Base-by-base conservation (phyloP, 2,888 invertebrate genomes). In the Orgyia antiqua region DNA sequence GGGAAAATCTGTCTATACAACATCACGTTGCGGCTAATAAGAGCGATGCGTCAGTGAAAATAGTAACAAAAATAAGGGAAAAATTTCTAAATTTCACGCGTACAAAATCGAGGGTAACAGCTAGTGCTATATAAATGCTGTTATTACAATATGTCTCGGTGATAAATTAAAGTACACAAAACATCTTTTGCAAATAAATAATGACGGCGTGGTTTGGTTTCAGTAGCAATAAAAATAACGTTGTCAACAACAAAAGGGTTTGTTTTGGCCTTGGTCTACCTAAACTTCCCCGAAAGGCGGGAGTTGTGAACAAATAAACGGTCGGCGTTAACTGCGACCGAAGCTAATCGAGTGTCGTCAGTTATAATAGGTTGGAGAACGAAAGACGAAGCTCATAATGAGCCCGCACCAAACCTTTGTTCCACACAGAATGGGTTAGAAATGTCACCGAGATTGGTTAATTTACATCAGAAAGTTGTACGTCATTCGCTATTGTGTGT, bases 201-300 rank as follows among this genome's bases (percentile, higher is more conserved):
- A 62, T 64, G 56, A 63, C 42, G 39, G 36, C 42, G 54, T 41
- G 51, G 51, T 53, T 65, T 60, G 58, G 67, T 66, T 67, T 69
- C 69, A 61, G 78, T 77, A 72, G 77, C 75, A 70, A 77, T 78
- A 79, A 76, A 82, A 70, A 49, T 66, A 59, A 58, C 57, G 60
- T 61, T 59, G 61, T 59, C 50, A 48, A 34, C 47, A 39, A 68
- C 65, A 74, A 70, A 76, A 63, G 67, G 67, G 65, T 68, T 67
- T 60, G 56, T 61, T 57, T 48, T 36, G 39, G 39, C 37, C 54
- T 53, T 43, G 42, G 42, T 37, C 45, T 36, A 45, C 12, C 20
- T 10, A 27, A 49, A 54, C 54, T 72, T 74, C 69, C 46, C 31
- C 53, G 73, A 71, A 66, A 42, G 44, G 56, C 38, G 39, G 45